Evolutionary conservation across 1,140 invertebrate species (phyloP), one percentile per base, ranked within the genome.

Genomic region (Saccostrea cuccullata): DNA sequence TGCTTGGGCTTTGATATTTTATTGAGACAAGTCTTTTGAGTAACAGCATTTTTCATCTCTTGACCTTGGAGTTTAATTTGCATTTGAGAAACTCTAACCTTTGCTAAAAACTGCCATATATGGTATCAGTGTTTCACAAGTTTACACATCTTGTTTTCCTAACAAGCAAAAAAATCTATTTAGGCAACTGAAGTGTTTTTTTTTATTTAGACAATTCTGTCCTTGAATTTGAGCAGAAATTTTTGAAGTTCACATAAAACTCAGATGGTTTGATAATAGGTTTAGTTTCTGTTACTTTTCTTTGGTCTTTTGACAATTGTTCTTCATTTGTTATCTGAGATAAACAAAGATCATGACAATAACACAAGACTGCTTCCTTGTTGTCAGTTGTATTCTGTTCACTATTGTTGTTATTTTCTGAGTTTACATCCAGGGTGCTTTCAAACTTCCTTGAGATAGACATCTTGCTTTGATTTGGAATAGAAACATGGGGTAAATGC

Each of bases 191-290:
- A 17, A 77, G 12, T 9, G 1, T 11, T 77, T 77, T 77, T 36
- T 36, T 20, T 64, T n/a, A 4, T 64, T 20, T 64, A n/a, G 20
- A 64, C n/a, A 17, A 17, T 64, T 17, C 17, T 64, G 58, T 64
- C n/a, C 58, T 77, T 26, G 15, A 77, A 15, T 77, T 4, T 12
- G 30, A 36, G 26, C 70, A 77, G 15, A 77, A 26, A 77, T 77
- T 26, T 30, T 77, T 77, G 15, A 30, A 77, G 15, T 17, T 77
- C 0, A 77, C 30, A 77, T 77, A 77, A 77, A 77, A 77, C 11
- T 77, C 70, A 15, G 70, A 77, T 9, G 70, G 70, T 77, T 77
- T 77, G 11, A 77, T 13, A 40, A 77, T 30, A 40, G 70, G 70
- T 30, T 77, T 77, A 15, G 26, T 15, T 6, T 77, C 26, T 73